phyloP scores from a whole-genome alignment of 2,113 vertebrate genomes.

The Cryptomyrus ogoouensis region DNA sequence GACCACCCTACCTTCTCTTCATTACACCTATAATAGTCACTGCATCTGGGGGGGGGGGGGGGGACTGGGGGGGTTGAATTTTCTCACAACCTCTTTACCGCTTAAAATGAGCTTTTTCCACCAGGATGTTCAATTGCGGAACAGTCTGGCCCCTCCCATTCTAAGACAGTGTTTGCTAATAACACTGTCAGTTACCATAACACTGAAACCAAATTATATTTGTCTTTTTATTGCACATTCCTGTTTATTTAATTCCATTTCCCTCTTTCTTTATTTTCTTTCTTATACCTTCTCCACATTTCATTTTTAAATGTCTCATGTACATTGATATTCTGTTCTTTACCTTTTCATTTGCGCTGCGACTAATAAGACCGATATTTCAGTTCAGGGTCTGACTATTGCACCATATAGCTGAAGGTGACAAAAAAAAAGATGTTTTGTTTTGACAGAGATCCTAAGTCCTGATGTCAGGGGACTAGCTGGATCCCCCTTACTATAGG shows the following conservation, averaged over 20 bases:
- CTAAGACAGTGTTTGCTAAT: not conserved
- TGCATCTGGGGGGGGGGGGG: not conserved
- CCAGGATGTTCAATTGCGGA: not conserved
- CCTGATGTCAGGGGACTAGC: not conserved
- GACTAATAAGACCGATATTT: not conserved
- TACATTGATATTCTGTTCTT: not conserved
- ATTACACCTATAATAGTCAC: not conserved
- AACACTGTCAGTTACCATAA: not conserved
- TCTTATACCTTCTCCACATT: not conserved
- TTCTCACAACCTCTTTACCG: not conserved
- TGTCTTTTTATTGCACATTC: not conserved
- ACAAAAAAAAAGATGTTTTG: not conserved
- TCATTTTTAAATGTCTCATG: not conserved
- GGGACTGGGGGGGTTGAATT: not conserved
- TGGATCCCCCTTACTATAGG: no score
- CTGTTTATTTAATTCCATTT: not conserved
- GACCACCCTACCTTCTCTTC: not conserved
- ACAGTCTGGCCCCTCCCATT: not conserved
- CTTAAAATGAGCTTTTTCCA: not conserved
- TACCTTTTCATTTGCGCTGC: not conserved
- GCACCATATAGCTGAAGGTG: not conserved
- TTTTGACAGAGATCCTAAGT: not conserved
- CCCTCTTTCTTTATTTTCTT: not conserved
- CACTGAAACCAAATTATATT: not conserved
- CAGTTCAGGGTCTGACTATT: not conserved